Conservation (phyloP, 2,888 invertebrate genomes). For the Scaptomyza parva region DNA sequence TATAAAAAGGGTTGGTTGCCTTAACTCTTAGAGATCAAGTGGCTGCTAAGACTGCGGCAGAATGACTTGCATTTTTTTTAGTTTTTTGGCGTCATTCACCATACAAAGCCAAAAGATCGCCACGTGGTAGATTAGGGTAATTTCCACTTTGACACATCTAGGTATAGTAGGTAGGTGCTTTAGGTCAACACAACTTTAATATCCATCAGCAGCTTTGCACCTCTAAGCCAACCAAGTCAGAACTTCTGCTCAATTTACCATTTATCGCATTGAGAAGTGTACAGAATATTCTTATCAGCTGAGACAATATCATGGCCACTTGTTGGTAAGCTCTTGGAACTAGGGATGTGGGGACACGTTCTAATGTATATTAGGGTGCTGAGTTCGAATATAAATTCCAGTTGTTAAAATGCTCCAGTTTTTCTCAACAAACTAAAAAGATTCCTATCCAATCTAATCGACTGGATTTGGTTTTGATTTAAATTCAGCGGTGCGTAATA, state of each 20-base stretch:
- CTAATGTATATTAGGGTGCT: background rate
- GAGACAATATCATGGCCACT: slow-evolving; percentile 68
- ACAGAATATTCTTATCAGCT: slow-evolving; percentile 80
- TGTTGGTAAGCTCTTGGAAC: slow-evolving; percentile 28
- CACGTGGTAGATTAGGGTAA: too few relatives aligned
- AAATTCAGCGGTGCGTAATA: background rate
- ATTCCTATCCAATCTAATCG: background rate
- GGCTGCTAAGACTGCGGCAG: too few relatives aligned
- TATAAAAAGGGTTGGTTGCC: too few relatives aligned
- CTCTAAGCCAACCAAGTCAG: slow-evolving; percentile 28
- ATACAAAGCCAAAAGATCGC: too few relatives aligned
- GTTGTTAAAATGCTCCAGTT: background rate
- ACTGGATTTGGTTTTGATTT: background rate
- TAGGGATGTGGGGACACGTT: background rate
- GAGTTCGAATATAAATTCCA: background rate
- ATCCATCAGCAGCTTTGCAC: too few relatives aligned
- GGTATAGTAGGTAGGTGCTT: too few relatives aligned
- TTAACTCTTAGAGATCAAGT: too few relatives aligned
- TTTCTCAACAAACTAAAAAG: background rate
- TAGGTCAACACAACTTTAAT: too few relatives aligned
- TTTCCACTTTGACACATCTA: too few relatives aligned
- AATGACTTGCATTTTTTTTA: too few relatives aligned
- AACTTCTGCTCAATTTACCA: slow-evolving; percentile 72
- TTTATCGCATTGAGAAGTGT: slow-evolving; percentile 64
- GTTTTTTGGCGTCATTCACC: too few relatives aligned